Evolutionary conservation across 2,888 invertebrate species (phyloP), one percentile per base, ranked within the genome.

Genomic region (Holacanthella duospinosa): DNA sequence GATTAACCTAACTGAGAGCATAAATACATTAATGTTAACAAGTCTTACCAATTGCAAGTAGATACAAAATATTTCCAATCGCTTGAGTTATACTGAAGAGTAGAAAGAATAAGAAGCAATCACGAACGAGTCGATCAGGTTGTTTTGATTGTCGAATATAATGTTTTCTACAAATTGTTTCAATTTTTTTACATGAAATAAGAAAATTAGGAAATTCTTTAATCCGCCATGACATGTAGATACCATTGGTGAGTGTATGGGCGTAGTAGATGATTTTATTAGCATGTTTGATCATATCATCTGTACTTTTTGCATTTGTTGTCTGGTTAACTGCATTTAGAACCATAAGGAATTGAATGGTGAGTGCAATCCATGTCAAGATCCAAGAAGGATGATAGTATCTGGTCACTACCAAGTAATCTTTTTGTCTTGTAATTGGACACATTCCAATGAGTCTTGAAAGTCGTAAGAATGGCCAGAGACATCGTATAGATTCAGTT

Each of bases 141-240:
- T n/a, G n/a, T 24, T 43, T 28, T 12, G 6, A 16, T 6, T n/a
- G 2, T 6, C 9, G 24, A 1, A 24, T 26, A 4, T 60, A 25
- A 44, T 69, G 67, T 27, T 67, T 67, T 28, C 55, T 55, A 27
- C 65, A 65, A 6, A 69, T 55, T n/a, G 16, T 25, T 29, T 69
- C 68, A 16, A 66, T 59, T 1, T 58, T 21, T 29, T 62, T 62
- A 24, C 65, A 69, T 19, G 61, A 57, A 1, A 29, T 27, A 6
- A 69, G 28, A 36, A 69, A 66, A n/a, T 27, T 24, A 1, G 68
- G 68, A 2, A 69, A 19, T 54, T 56, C 26, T 2, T 55, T 54
- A 1, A 67, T 56, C 57, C 54, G 55, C 25, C 43, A 57, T 24
- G 56, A 27, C 65, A 67, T 67, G 43, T 67, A 59, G 0, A 67